These are phyloP conservation scores for Eudasyphora cyanicolor DNA, from an alignment of 2,888 invertebrate species.

Conservation along the genomic window DNA sequence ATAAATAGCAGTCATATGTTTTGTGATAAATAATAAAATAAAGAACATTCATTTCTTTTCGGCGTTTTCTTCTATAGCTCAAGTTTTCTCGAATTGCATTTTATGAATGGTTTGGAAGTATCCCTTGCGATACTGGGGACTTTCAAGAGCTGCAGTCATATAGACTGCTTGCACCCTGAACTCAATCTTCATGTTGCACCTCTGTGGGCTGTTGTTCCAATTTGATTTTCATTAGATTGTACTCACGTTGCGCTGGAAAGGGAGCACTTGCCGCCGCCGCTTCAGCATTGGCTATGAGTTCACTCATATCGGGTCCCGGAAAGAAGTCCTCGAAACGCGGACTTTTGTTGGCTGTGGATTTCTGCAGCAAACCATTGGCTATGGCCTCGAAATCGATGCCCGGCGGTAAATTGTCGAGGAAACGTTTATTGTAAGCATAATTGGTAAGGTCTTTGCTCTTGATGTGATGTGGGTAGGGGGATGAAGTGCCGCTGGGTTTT, in stretches of 20 bases:
- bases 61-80: not conserved
- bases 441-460: slow-evolving; percentile 75
- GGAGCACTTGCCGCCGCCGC: slow-evolving; percentile 67
- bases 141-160: too few relatives aligned
- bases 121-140: too few relatives aligned
- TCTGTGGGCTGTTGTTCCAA: slow-evolving; percentile 77
- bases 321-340: slow-evolving; percentile 79
- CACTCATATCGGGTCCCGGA: slow-evolving; percentile 76
- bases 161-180: too few relatives aligned
- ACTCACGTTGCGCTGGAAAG: slow-evolving; percentile 73
- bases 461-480: slow-evolving; percentile 73
- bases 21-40: not conserved
- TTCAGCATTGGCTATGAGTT: slow-evolving; percentile 73
- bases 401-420: slow-evolving; percentile 77
- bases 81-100: too few relatives aligned
- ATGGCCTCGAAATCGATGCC: slow-evolving; percentile 78
- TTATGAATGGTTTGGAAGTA: too few relatives aligned
- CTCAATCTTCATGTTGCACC: slow-evolving; percentile 78
- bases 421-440: slow-evolving; percentile 76
- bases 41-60: slow-evolving; percentile 25
- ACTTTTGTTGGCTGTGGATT: slow-evolving; percentile 76
- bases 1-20: slow-evolving; percentile 37
- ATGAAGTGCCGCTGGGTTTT: slow-evolving; percentile 67
- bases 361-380: slow-evolving; percentile 77
- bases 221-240: slow-evolving; percentile 77